These are phyloP conservation scores for Cheiracanthium punctorium DNA, from an alignment of 2,888 invertebrate genomes.

Conservation along the genomic window DNA sequence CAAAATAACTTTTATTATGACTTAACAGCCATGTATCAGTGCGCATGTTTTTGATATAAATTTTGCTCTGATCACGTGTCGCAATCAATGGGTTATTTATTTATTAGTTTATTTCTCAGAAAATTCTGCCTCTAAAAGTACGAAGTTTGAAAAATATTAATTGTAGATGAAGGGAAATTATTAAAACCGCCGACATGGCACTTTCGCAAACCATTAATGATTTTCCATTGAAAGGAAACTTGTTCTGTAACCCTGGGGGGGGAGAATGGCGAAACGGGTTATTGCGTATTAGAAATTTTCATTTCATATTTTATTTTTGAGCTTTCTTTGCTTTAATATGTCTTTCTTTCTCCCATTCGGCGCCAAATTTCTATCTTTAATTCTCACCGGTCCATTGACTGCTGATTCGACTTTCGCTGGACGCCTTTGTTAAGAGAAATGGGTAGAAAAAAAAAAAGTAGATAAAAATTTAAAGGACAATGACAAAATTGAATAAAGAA, in stretches of 20 bases:
- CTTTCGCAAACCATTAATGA: background rate
- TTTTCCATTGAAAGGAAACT: background rate
- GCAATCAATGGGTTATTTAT: too few species aligned
- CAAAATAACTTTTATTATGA: too few species aligned
- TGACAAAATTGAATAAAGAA: background rate
- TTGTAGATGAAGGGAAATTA: background rate
- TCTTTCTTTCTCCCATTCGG: background rate
- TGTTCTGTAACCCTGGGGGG: background rate
- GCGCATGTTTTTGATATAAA: too few species aligned
- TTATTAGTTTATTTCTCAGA: too few species aligned
- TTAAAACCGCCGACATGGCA: background rate
- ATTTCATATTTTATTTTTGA: background rate
- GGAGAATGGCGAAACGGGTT: background rate
- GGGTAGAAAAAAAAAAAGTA: background rate
- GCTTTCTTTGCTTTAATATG: background rate
- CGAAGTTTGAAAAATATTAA: background rate
- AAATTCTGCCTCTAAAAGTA: too few species aligned
- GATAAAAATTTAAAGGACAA: slow-evolving; percentile 11
- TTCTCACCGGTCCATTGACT: background rate
- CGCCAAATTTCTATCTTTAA: background rate
- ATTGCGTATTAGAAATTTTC: background rate
- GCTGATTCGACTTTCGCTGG: background rate
- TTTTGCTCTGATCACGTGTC: too few species aligned
- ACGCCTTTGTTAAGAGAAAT: background rate
- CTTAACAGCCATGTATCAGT: too few species aligned